Evolutionary conservation across 2,797 vertebrate species (phyloP).

Genomic region (Typhlichthys eigenmanni): DNA sequence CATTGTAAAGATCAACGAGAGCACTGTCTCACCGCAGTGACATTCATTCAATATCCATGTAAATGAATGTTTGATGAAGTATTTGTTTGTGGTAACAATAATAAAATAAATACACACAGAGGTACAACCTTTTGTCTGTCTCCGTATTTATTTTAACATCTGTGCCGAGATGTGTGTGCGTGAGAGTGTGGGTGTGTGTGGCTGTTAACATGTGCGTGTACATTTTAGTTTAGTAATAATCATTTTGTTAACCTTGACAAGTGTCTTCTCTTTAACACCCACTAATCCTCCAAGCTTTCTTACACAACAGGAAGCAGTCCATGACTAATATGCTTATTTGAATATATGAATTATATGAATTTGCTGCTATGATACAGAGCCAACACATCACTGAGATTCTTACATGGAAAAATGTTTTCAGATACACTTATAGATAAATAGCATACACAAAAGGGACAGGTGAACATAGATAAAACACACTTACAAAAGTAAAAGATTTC

Average conservation of each 20-base stretch:
- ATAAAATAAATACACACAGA: conserved; percentile 67
- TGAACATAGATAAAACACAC: conserved; percentile 13
- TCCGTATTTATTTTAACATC: conserved; percentile 26
- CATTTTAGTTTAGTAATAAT: conserved; percentile 8
- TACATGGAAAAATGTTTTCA: neutral
- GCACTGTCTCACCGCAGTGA: conserved; percentile 18
- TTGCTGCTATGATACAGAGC: conserved; percentile 46
- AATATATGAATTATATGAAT: conserved; percentile 12
- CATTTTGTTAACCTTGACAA: conserved; percentile 35
- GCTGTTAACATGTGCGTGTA: neutral
- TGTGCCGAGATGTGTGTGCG: conserved; percentile 3
- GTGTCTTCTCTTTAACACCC: conserved; percentile 42
- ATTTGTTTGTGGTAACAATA: conserved; percentile 62
- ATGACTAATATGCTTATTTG: conserved; percentile 42
- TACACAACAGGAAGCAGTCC: conserved; percentile 60
- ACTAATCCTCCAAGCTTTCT: conserved; percentile 59
- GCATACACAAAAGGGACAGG: conserved; percentile 46
- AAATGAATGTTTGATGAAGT: conserved; percentile 53
- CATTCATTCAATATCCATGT: conserved; percentile 39
- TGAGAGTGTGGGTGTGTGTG: neutral
- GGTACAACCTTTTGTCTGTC: conserved; percentile 31
- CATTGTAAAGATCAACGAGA: conserved; percentile 28
- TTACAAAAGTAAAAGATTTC: neutral
- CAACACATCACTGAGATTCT: neutral
- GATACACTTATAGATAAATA: neutral